Base-by-base conservation (phyloP, 2,888 invertebrate genomes). In the Helleia helle region DNA sequence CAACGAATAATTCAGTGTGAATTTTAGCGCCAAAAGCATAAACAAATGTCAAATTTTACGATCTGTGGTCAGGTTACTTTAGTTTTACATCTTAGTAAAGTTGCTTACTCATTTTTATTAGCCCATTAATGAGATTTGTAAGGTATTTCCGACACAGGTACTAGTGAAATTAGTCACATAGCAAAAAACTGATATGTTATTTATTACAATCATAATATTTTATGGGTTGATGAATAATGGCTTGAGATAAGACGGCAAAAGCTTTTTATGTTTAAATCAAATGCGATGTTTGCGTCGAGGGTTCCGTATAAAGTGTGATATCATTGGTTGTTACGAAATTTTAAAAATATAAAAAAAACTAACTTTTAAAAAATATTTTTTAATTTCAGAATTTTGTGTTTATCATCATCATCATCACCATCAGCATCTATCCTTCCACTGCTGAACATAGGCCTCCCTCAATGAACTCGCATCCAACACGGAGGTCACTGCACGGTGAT, bases 1-100 rank as follows among this genome's bases (percentile, higher is more conserved):
- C 18, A 27, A 31, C 13, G n/a, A 34, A 36, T 40, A 31, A 40
- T 6, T 40, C 36, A 41, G 40, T 15, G 40, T 31, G 31, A 40
- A 31, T 25, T 25, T 40, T 40, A 40, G 31, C 31, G 25, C 40
- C 31, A 6, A 31, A 31, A 30, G 25, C 40, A 40, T 34, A 40
- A 34, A 58, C 47, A 56, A 57, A 58, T 64, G 67, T 68, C 59
- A 55, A 56, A 55, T 67, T 73, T 75, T 65, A 75, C 59, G 65
- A 70, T 55, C 56, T 55, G 64, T 55, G 65, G 65, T 71, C 62
- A 13, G 34, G 34, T 40, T 27, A 17, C 18, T 27, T 27, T 27
- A 40, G 40, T 4, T 17, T 5, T 36, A 4, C 14, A 11, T 8
- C 14, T 39, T 39, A 26, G 24, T 26, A 14, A 38, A 11, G 17